Evolutionary conservation across 2,113 vertebrate species (phyloP).

Genomic region (Clupea harengus): DNA sequence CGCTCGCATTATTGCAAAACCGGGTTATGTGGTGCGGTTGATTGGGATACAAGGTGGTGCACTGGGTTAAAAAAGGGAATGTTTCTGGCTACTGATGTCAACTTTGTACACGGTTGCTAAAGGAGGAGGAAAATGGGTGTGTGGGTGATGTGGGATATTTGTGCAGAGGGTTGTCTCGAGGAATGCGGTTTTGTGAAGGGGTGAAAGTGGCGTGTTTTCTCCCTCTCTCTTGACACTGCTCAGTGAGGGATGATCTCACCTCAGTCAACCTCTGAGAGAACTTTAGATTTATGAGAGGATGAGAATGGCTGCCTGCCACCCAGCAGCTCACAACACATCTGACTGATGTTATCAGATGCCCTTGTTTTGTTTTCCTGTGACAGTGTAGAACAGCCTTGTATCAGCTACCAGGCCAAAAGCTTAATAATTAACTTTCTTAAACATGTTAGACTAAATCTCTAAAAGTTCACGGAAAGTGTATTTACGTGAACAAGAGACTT

Average conservation of each 20-base stretch:
- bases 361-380: neutral
- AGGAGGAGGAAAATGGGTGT: neutral
- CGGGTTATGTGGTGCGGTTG: neutral
- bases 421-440: too few species aligned
- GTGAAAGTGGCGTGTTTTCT: constrained; percentile 28
- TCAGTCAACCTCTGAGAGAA: constrained; percentile 20
- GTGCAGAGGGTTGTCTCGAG: neutral
- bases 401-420: too few species aligned
- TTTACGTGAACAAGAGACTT: neutral
- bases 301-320: constrained; percentile 23
- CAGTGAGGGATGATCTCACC: constrained; percentile 34
- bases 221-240: constrained; percentile 25
- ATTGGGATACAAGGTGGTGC: constrained; percentile 5
- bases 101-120: neutral
- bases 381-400: neutral
- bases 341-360: constrained; percentile 16
- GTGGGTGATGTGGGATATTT: neutral
- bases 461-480: too few species aligned
- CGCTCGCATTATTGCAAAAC: constrained; percentile 37
- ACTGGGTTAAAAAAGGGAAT: neutral
- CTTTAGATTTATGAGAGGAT: constrained; percentile 34
- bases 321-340: constrained; percentile 26
- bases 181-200: constrained; percentile 16
- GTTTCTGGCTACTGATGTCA: neutral
- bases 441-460: too few species aligned